Evolutionary conservation across 2,113 vertebrate species (phyloP).

Genomic region (Myotis yumanensis): DNA sequence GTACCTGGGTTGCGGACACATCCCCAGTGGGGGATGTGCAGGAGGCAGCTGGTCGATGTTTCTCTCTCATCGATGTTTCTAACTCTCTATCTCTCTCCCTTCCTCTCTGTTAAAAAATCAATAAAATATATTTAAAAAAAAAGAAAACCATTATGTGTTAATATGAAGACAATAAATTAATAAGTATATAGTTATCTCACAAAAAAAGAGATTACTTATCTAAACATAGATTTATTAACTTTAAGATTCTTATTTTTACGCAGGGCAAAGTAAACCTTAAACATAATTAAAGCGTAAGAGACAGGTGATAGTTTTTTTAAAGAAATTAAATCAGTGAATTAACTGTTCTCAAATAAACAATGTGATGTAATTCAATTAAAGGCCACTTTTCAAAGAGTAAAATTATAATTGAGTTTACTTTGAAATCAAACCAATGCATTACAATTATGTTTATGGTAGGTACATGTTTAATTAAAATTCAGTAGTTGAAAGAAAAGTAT

Average conservation of each 20-base stretch:
- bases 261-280: not conserved
- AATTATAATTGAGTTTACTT: constrained; percentile 9
- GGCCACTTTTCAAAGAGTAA: constrained; percentile 17
- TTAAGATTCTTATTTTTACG: not conserved
- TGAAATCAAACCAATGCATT: constrained; percentile 33
- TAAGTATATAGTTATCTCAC: not conserved
- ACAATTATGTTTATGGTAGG: constrained; percentile 10
- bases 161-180: not conserved
- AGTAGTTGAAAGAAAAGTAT: not conserved
- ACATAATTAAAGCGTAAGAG: not conserved
- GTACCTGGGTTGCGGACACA: too few species aligned
- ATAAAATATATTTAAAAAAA: too few species aligned
- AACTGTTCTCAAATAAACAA: not conserved
- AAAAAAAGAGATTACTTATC: not conserved
- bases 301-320: not conserved
- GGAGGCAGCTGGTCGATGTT: too few species aligned
- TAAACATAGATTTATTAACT: not conserved
- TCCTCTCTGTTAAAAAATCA: too few species aligned
- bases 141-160: not conserved
- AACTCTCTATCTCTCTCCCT: too few species aligned
- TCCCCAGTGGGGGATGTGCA: too few species aligned
- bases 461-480: constrained; percentile 47
- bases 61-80: too few species aligned
- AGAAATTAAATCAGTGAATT: not conserved
- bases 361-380: not conserved